A percentile compares a stretch with the other conserved stretches of the same genome.
These are phyloP conservation scores for Xestoiulus laeticollis DNA, from an alignment of 2,888 invertebrate species.

Conservation along the genomic window DNA sequence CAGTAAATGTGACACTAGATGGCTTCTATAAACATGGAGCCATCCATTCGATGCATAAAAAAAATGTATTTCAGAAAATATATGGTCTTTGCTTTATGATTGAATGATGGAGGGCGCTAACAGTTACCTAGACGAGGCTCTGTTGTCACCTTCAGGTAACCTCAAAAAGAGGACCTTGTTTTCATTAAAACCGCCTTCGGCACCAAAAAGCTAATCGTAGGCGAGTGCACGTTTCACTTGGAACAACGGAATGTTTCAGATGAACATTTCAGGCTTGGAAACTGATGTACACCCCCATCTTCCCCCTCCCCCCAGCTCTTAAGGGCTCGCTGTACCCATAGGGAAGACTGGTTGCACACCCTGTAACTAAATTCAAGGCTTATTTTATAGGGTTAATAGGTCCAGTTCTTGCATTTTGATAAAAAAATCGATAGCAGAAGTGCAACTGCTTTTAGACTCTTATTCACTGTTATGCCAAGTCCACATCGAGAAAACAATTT, in stretches of 20 bases:
- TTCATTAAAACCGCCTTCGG: constrained; percentile 49
- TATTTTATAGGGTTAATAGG: too few relatives aligned
- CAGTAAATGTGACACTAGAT: background rate
- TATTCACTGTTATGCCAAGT: too few relatives aligned
- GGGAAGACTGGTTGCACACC: background rate
- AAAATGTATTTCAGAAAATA: background rate
- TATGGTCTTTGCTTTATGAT: constrained; percentile 21
- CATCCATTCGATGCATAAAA: background rate
- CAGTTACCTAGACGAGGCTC: background rate
- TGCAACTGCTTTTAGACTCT: too few relatives aligned
- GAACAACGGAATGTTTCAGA: constrained; percentile 39
- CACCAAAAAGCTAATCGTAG: constrained; percentile 46
- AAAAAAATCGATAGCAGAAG: too few relatives aligned
- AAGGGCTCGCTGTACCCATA: background rate
- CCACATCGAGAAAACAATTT: too few relatives aligned
- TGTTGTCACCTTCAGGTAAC: constrained; percentile 50
- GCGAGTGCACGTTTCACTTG: constrained; percentile 45
- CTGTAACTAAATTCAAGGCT: too few relatives aligned
- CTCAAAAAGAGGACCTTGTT: constrained; percentile 48
- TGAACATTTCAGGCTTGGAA: background rate
- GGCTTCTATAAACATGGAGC: background rate
- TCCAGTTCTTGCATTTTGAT: too few relatives aligned
- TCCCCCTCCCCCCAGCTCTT: background rate
- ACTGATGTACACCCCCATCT: background rate
- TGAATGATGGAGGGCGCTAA: constrained; percentile 37